These are phyloP conservation scores for Marmota monax DNA, from an alignment of 2,113 vertebrate species.

Conservation along the genomic window DNA sequence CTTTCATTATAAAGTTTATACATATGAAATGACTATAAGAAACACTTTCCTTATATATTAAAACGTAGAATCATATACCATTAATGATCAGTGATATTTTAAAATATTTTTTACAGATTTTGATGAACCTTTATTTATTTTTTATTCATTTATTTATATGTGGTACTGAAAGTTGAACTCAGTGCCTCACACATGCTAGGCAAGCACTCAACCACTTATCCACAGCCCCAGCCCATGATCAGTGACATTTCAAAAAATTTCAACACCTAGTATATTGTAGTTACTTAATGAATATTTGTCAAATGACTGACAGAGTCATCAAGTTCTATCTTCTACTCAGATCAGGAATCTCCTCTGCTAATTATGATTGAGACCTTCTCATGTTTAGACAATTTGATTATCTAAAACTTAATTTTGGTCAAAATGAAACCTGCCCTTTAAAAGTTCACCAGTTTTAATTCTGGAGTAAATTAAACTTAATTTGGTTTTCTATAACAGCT, in stretches of 20 bases:
- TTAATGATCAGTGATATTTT: background rate
- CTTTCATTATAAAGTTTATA: background rate
- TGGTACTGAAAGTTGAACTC: no score
- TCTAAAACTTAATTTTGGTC: background rate
- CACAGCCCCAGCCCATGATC: background rate
- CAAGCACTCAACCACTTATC: no score
- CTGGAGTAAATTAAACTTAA: slow-evolving; percentile 3
- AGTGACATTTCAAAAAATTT: background rate
- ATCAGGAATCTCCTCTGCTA: background rate
- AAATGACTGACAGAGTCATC: background rate
- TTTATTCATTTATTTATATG: no score
- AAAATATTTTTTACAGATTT: background rate
- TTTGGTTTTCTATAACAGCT: background rate
- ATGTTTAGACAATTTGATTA: slow-evolving; percentile 28
- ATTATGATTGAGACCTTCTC: background rate
- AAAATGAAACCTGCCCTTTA: slow-evolving; percentile 30
- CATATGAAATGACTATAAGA: background rate
- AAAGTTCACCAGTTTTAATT: background rate
- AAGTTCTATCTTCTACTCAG: background rate
- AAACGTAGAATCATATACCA: background rate
- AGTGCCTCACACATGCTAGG: no score
- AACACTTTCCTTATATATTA: slow-evolving; percentile 14
- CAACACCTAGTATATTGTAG: background rate
- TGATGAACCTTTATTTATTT: no score
- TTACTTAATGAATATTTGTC: slow-evolving; percentile 1